Evolutionary conservation across 1,140 invertebrate genomes (phyloP).

Genomic region (Hormaphis cornu): DNA sequence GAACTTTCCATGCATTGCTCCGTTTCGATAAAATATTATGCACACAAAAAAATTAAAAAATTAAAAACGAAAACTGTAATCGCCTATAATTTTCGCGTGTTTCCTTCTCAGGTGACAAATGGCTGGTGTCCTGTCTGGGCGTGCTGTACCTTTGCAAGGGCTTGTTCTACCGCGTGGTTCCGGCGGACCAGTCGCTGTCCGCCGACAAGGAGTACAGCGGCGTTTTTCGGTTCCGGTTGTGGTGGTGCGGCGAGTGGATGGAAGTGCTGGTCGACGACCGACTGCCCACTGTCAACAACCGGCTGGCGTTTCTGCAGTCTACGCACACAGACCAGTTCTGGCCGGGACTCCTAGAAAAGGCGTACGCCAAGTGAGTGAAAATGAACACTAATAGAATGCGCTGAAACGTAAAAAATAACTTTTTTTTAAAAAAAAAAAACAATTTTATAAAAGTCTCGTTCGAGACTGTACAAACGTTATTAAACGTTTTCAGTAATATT

Average conservation of each 20-base stretch:
- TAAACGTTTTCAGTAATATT: no score
- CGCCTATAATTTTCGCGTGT: background rate
- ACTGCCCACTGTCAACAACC: conserved; percentile 83
- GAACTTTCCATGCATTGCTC: background rate
- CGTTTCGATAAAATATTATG: no score
- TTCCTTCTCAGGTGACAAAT: conserved; percentile 62
- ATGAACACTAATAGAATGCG: no score
- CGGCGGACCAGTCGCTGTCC: conserved; percentile 78
- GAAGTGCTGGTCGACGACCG: conserved; percentile 93
- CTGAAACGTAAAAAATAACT: background rate
- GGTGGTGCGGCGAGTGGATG: conserved; percentile 94
- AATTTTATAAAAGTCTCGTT: background rate
- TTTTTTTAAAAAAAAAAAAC: background rate
- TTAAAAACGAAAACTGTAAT: no score
- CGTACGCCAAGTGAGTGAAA: conserved; percentile 95
- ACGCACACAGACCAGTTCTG: conserved; percentile 83
- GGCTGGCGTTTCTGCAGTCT: conserved; percentile 85
- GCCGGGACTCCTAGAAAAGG: conserved; percentile 93
- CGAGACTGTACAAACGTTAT: no score
- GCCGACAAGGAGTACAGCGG: conserved; percentile 54
- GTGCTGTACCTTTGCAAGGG: conserved; percentile 76
- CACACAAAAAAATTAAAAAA: no score
- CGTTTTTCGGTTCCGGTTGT: conserved; percentile 85
- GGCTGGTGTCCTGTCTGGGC: conserved; percentile 81
- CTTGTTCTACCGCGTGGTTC: conserved; percentile 88